Percentiles rank a stretch among this genome's conserved stretches.
phyloP scores from a whole-genome alignment of 2,113 vertebrate genomes.

The Paratilapia polleni region DNA sequence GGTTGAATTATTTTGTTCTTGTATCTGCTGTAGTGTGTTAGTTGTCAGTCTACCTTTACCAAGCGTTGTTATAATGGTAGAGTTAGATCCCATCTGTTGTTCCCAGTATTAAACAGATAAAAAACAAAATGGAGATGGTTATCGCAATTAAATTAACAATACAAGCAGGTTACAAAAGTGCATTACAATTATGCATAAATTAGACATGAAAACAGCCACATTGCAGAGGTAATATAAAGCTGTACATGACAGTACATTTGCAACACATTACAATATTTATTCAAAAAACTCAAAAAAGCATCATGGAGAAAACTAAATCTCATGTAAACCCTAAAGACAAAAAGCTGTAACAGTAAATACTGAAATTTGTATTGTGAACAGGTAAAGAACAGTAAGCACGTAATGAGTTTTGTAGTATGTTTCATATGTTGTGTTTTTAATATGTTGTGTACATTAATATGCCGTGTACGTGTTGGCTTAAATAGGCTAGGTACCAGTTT shows the following conservation, averaged over 20 bases:
- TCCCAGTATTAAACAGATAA: slow-evolving; percentile 43
- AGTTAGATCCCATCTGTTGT: slow-evolving; percentile 52
- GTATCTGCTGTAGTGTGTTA: not conserved
- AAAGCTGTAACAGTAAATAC: slow-evolving; percentile 58
- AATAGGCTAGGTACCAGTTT: not conserved
- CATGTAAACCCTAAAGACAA: slow-evolving; percentile 52
- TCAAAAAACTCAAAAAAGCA: slow-evolving; percentile 71
- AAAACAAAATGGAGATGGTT: slow-evolving; percentile 55
- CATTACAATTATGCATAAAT: slow-evolving; percentile 75
- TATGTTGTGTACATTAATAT: no score
- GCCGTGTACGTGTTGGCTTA: not conserved
- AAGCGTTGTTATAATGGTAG: slow-evolving; percentile 47
- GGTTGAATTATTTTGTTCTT: not conserved
- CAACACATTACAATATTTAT: slow-evolving; percentile 80
- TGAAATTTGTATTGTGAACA: slow-evolving; percentile 49
- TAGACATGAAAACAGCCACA: slow-evolving; percentile 66
- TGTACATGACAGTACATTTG: slow-evolving; percentile 81
- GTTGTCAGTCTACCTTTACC: slow-evolving; percentile 65
- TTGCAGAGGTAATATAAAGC: slow-evolving; percentile 78
- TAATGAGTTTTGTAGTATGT: no score
- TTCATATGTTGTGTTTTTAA: not conserved
- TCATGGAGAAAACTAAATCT: slow-evolving; percentile 48
- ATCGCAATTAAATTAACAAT: slow-evolving; percentile 62
- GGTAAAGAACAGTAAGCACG: slow-evolving; percentile 33
- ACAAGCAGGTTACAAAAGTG: slow-evolving; percentile 70